A percentile compares a stretch with the other conserved stretches of the same genome.
These are phyloP conservation scores for Scyliorhinus canicula DNA, from an alignment of 2,797 vertebrate genomes.

Conservation along the genomic window DNA sequence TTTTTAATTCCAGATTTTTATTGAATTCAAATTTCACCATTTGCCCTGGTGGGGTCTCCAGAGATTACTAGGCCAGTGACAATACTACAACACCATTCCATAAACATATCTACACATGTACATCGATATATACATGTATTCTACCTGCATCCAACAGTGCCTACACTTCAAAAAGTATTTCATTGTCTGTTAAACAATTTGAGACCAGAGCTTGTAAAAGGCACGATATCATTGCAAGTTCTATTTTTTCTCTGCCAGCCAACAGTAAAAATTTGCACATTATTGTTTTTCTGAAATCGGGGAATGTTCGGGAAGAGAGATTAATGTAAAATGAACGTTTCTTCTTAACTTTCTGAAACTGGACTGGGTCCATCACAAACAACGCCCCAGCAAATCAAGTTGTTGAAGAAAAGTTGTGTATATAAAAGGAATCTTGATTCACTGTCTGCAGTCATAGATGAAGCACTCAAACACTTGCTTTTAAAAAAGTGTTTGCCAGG, in stretches of 20 bases:
- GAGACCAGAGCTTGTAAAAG: too few relatives aligned
- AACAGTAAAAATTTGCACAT: not conserved
- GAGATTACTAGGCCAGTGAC: too few relatives aligned
- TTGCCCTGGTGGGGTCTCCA: too few relatives aligned
- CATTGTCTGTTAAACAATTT: not conserved
- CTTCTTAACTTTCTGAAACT: not conserved
- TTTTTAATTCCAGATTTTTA: too few relatives aligned
- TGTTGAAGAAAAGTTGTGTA: not conserved
- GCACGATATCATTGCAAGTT: not conserved
- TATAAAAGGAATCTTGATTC: not conserved
- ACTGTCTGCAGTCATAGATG: not conserved
- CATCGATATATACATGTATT: too few relatives aligned
- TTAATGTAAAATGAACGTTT: not conserved
- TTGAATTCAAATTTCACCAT: too few relatives aligned
- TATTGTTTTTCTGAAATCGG: not conserved
- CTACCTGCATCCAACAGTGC: too few relatives aligned
- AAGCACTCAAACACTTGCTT: not conserved
- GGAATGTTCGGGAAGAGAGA: not conserved
- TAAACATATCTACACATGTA: too few relatives aligned
- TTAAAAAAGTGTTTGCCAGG: not conserved
- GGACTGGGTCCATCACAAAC: too few relatives aligned
- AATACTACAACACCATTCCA: too few relatives aligned
- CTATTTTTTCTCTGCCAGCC: not conserved
- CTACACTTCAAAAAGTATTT: not conserved
- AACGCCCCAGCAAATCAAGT: not conserved